Conservation (phyloP, 2,113 vertebrate genomes). For the Lasiurus borealis region DNA sequence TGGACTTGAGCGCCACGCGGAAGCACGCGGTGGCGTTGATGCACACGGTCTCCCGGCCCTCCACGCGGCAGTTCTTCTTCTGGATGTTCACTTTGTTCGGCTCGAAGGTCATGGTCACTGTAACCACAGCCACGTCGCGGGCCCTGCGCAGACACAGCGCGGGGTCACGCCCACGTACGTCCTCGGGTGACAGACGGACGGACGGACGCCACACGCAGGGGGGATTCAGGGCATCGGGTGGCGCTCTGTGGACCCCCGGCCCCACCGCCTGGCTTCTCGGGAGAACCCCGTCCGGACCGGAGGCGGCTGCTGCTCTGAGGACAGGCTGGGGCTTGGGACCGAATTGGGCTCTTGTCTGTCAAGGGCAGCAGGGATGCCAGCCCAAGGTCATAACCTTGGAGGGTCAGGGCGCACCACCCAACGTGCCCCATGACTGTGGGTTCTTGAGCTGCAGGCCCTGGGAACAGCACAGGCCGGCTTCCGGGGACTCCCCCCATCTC, state of each 20-base stretch:
- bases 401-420: background rate
- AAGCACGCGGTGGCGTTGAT: conserved; percentile 93
- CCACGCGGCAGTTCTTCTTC: conserved; percentile 90
- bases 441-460: background rate
- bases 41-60: conserved; percentile 89
- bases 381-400: background rate
- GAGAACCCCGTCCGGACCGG: background rate
- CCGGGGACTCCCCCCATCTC: background rate
- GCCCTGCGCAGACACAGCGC: conserved; percentile 88
- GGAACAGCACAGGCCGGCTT: background rate
- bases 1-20: conserved; percentile 90
- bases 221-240: rapidly evolving
- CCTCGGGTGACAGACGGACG: background rate
- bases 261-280: background rate
- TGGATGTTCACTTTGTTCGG: conserved; percentile 95
- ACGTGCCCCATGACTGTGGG: background rate
- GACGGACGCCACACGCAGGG: background rate
- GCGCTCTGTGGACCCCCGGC: background rate
- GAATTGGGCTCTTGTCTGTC: background rate
- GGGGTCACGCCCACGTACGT: background rate
- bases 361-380: background rate
- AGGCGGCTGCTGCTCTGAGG: background rate
- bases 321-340: background rate
- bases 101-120: conserved; percentile 91
- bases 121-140: conserved; percentile 95